Conservation (phyloP, 2,113 vertebrate species). For the Neodon shergylaensis region DNA sequence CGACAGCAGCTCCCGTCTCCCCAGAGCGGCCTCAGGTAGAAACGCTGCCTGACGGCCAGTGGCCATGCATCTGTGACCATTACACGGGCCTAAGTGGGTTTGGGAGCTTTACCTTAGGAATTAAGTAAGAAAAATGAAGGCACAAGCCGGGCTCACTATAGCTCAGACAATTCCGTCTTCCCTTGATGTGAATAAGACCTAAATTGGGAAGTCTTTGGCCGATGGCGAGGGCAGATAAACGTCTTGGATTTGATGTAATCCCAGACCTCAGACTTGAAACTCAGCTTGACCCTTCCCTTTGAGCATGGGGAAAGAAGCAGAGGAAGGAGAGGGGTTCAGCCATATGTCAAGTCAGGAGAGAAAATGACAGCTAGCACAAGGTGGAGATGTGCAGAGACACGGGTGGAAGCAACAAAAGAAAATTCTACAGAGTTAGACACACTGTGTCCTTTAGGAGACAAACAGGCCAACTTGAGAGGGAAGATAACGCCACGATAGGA, state of each 20-base stretch:
- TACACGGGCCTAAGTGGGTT: slow-evolving; percentile 23
- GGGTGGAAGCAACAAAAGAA: slow-evolving; percentile 69
- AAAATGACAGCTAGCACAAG: slow-evolving; percentile 80
- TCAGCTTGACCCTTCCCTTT: slow-evolving; percentile 86
- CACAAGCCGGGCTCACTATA: not conserved
- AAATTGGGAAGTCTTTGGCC: slow-evolving; percentile 83
- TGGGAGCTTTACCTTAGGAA: slow-evolving; percentile 50
- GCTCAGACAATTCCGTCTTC: slow-evolving; percentile 61
- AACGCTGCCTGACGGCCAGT: fast-evolving
- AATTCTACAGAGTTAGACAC: not conserved
- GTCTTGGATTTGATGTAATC: slow-evolving; percentile 88
- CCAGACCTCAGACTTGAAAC: slow-evolving; percentile 88
- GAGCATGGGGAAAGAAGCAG: slow-evolving; percentile 82
- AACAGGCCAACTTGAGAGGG: not conserved
- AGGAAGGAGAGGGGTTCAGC: slow-evolving; percentile 86
- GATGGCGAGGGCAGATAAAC: slow-evolving; percentile 82
- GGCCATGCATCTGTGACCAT: not conserved
- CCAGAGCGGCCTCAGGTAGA: slow-evolving; percentile 4
- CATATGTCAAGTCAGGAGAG: slow-evolving; percentile 77
- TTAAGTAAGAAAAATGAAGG: slow-evolving; percentile 70
- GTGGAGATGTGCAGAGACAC: slow-evolving; percentile 69
- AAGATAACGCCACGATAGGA: not conserved
- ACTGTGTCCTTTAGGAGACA: not conserved
- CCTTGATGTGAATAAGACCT: slow-evolving; percentile 66
- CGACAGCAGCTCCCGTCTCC: not conserved